Evolutionary conservation across 2,113 vertebrate genomes (phyloP).

Genomic region (Heterocephalus glaber): DNA sequence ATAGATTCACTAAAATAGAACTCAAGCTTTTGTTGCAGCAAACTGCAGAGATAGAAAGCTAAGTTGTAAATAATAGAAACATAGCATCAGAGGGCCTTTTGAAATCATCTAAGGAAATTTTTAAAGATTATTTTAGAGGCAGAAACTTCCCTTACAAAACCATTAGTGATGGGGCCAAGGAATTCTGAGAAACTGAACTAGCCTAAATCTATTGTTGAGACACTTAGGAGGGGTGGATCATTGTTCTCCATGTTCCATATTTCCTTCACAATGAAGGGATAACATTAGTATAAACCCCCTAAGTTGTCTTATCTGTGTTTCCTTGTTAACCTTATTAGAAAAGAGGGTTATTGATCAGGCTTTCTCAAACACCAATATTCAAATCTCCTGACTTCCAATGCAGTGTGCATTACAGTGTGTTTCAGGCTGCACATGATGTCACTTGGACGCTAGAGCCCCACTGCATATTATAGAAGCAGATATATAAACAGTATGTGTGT

Average conservation of each 20-base stretch:
- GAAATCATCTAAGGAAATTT: slow-evolving; percentile 6
- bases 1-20: slow-evolving; percentile 19
- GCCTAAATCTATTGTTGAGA: background rate
- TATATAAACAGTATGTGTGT: background rate
- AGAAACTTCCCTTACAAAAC: background rate
- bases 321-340: background rate
- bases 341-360: no score
- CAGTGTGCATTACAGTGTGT: background rate
- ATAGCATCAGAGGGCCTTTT: background rate
- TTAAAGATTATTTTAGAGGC: background rate
- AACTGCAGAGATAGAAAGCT: background rate
- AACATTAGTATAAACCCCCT: fast-evolving
- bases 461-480: background rate
- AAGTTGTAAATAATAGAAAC: slow-evolving; percentile 31
- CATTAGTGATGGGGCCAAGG: background rate
- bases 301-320: background rate
- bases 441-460: background rate
- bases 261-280: background rate
- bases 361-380: background rate
- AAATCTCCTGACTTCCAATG: background rate
- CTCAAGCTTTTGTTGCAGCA: background rate
- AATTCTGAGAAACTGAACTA: background rate
- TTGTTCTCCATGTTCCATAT: no score
- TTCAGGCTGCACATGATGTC: background rate
- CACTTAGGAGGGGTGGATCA: fast-evolving